phyloP scores from a whole-genome alignment of 2,888 invertebrate species.

The Nemapogon koenigi region DNA sequence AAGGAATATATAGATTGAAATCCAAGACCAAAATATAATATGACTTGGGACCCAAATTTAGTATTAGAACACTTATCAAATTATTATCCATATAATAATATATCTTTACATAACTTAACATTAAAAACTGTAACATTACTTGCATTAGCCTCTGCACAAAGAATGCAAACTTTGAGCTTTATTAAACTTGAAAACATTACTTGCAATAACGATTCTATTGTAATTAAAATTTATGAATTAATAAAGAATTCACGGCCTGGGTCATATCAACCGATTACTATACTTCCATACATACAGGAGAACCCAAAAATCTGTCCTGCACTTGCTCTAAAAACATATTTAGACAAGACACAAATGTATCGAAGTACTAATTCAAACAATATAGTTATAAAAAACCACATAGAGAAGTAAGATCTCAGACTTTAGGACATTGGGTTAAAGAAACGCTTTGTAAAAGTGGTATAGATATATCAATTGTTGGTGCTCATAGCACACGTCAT shows the following conservation, averaged over 20 bases:
- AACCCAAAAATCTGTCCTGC: conserved; percentile 1
- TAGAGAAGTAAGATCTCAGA: neutral
- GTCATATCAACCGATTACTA: neutral
- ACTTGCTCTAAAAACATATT: neutral
- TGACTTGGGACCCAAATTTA: conserved; percentile 3
- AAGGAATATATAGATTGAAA: conserved; percentile 3
- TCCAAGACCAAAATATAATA: conserved; percentile 3
- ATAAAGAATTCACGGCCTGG: neutral
- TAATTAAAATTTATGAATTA: neutral
- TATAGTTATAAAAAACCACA: conserved; percentile 2
- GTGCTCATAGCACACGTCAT: neutral
- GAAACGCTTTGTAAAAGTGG: neutral
- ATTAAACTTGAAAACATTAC: conserved; percentile 2
- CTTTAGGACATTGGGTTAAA: conserved; percentile 1
- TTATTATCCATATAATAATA: neutral
- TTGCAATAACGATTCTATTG: neutral
- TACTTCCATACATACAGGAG: conserved; percentile 1
- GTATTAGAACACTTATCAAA: neutral
- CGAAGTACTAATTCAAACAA: neutral
- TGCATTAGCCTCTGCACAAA: conserved; percentile 1
- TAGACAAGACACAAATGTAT: neutral
- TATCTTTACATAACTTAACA: neutral
- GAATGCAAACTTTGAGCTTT: conserved; percentile 2
- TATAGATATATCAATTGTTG: neutral
- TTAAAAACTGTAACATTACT: conserved; percentile 1